Conservation (phyloP, 2,797 vertebrate species). For the Todus mexicanus region DNA sequence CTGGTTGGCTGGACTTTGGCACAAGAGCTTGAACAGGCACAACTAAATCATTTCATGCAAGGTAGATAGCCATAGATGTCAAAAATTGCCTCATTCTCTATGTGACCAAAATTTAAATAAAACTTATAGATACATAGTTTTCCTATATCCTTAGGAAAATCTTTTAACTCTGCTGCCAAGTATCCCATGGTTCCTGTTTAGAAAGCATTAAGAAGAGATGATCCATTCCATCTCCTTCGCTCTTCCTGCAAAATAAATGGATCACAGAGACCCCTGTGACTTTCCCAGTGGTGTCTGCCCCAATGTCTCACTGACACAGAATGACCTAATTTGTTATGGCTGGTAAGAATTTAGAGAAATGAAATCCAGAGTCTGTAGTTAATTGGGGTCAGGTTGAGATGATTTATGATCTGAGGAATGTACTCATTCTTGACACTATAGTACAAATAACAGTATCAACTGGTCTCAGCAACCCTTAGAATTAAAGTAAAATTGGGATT, state of each 20-base stretch:
- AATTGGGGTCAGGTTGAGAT: constrained; percentile 63
- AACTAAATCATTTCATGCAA: neutral
- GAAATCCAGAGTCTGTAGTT: constrained; percentile 64
- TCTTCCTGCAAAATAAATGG: neutral
- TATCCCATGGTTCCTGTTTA: neutral
- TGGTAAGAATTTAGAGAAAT: constrained; percentile 42
- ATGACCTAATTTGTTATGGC: constrained; percentile 78
- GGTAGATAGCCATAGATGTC: neutral
- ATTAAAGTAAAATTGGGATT: neutral
- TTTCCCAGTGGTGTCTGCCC: constrained; percentile 17
- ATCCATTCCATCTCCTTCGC: neutral
- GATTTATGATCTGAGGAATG: constrained; percentile 72
- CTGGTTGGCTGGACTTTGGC: neutral
- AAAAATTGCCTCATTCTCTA: neutral
- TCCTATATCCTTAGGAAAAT: neutral
- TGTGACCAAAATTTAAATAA: neutral
- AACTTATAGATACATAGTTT: neutral
- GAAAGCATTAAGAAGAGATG: neutral
- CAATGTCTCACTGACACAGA: constrained; percentile 29
- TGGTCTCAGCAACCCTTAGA: neutral
- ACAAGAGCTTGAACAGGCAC: neutral
- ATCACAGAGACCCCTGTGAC: neutral
- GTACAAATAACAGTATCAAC: constrained; percentile 22
- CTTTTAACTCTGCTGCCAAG: neutral
- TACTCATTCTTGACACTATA: neutral